These are phyloP conservation scores for Pyrocoelia pectoralis DNA, from an alignment of 2,888 invertebrate species.

Conservation along the genomic window DNA sequence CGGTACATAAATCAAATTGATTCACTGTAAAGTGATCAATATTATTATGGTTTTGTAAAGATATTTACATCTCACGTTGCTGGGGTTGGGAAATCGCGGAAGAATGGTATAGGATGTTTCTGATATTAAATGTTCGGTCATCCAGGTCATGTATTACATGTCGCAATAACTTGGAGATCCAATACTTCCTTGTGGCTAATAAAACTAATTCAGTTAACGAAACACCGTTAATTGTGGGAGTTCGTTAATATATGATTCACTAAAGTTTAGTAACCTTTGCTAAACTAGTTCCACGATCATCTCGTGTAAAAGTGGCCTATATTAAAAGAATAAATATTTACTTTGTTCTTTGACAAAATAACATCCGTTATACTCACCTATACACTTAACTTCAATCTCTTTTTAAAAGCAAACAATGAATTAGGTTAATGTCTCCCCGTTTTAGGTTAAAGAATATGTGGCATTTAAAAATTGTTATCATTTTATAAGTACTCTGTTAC, in stretches of 20 bases:
- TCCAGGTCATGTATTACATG: conserved; percentile 26
- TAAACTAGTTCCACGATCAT: not conserved
- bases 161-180: not conserved
- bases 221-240: not conserved
- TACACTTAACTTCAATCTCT: conserved; percentile 2
- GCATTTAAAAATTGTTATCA: not conserved
- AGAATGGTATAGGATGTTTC: conserved; percentile 20
- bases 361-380: conserved; percentile 10
- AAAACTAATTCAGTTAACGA: not conserved
- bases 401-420: conserved; percentile 7
- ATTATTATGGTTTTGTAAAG: conserved; percentile 4
- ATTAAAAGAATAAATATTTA: not conserved
- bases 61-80: conserved; percentile 14
- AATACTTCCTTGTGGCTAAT: conserved; percentile 6
- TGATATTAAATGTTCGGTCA: conserved; percentile 30
- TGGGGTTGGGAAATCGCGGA: conserved; percentile 29
- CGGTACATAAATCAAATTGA: not conserved
- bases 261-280: conserved; percentile 2
- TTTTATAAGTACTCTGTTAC: not conserved
- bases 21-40: conserved; percentile 1
- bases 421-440: conserved; percentile 12
- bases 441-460: conserved; percentile 6
- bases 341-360: not conserved
- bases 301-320: not conserved
- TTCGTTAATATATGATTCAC: conserved; percentile 1